Conservation (phyloP, 2,797 vertebrate genomes). For the Steatocranus sp. region DNA sequence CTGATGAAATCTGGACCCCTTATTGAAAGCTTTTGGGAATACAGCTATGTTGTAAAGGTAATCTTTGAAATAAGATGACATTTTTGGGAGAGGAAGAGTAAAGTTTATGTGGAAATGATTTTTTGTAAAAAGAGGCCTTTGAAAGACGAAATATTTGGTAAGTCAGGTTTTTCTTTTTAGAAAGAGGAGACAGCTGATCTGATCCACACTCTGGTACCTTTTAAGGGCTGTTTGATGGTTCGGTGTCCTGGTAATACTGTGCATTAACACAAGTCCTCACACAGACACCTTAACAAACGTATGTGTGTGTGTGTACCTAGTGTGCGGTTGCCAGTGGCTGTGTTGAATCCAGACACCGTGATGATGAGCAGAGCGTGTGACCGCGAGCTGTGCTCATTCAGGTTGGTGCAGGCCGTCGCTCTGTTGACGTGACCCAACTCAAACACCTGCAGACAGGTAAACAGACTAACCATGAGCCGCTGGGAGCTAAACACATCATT, state of each 20-base stretch:
- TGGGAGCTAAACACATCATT: not conserved
- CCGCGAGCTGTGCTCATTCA: constrained; percentile 94
- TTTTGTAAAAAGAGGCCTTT: not conserved
- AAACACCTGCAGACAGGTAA: constrained; percentile 77
- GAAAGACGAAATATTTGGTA: not conserved
- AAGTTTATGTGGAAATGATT: not conserved
- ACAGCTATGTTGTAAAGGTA: not conserved
- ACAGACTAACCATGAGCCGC: too few species aligned
- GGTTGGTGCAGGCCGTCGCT: constrained; percentile 89
- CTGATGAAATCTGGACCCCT: not conserved
- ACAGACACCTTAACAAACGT: rapidly evolving
- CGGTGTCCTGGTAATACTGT: not conserved
- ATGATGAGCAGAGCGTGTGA: constrained; percentile 93
- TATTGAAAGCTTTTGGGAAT: rapidly evolving
- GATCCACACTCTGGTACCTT: not conserved
- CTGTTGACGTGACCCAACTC: constrained; percentile 88
- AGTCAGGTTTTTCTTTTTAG: not conserved
- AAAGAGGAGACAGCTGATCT: not conserved
- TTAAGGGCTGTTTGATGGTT: rapidly evolving
- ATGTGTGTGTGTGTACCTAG: constrained; percentile 79
- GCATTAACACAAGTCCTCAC: not conserved
- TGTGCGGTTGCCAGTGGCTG: constrained; percentile 84
- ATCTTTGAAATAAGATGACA: not conserved
- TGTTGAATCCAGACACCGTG: constrained; percentile 82
- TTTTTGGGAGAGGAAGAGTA: not conserved